Evolutionary conservation across 2,888 invertebrate species (phyloP).

Genomic region (Cephalotes varians): DNA sequence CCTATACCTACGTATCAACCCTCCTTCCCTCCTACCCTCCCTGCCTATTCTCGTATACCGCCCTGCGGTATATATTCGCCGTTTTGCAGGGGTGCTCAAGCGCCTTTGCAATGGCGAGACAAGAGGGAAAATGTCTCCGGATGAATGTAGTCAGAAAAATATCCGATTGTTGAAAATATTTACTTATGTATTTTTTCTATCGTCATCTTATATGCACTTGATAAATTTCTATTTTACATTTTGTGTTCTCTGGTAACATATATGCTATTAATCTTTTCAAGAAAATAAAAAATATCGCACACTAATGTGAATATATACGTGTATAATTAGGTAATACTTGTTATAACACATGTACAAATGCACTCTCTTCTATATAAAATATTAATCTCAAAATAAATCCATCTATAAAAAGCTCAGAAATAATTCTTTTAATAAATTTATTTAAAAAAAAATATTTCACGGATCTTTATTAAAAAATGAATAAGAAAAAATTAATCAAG

Average conservation of each 20-base stretch:
- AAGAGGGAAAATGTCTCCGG: slow-evolving; percentile 36
- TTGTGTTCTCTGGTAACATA: too few relatives aligned
- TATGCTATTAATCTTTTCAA: neutral
- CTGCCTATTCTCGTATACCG: slow-evolving; percentile 41
- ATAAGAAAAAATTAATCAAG: slow-evolving; percentile 18
- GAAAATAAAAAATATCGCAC: neutral
- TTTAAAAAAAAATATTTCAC: neutral
- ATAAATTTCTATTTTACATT: slow-evolving; percentile 4
- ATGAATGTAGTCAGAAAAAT: slow-evolving; percentile 37
- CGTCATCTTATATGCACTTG: neutral
- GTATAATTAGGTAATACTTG: neutral
- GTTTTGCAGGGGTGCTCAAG: slow-evolving; percentile 72
- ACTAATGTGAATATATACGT: neutral
- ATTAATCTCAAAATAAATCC: neutral
- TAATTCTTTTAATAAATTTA: neutral
- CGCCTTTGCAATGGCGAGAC: slow-evolving; percentile 59
- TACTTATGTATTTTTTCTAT: neutral
- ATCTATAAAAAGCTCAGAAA: neutral
- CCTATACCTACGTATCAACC: slow-evolving; percentile 73
- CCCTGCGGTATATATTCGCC: slow-evolving; percentile 61
- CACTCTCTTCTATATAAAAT: neutral
- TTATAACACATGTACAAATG: neutral
- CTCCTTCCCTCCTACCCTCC: neutral
- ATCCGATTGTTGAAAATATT: slow-evolving; percentile 22
- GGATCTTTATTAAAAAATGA: neutral